Evolutionary conservation across 2,888 invertebrate species (phyloP).

Genomic region (Lutraria lutraria): DNA sequence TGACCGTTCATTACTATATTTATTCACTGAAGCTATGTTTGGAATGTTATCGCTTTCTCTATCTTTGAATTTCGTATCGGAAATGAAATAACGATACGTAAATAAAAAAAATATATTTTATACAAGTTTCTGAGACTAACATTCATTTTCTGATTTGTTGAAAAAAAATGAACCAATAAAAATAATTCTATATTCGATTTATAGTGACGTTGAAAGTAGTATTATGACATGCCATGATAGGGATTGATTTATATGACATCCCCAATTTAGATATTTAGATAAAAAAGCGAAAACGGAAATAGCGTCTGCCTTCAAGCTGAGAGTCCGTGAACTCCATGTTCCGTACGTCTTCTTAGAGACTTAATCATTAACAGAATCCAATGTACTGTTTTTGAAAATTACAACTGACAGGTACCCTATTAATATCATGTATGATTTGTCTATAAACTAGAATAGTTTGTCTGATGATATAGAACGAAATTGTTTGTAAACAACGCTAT

Average conservation of each 20-base stretch:
- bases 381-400: neutral
- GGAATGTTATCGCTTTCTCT: neutral
- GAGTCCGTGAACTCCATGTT: neutral
- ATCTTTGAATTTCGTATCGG: neutral
- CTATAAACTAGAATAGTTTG: neutral
- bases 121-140: neutral
- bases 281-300: neutral
- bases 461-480: neutral
- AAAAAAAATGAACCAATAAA: neutral
- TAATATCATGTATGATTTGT: neutral
- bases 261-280: conserved; percentile 17
- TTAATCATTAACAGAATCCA: neutral
- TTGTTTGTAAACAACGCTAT: neutral
- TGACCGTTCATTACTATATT: conserved; percentile 19
- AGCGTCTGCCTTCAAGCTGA: neutral
- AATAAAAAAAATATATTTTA: neutral
- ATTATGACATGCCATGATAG: neutral
- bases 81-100: neutral
- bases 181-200: neutral
- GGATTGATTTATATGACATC: neutral
- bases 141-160: neutral
- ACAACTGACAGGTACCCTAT: neutral
- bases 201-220: neutral
- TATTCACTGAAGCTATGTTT: conserved; percentile 10
- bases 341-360: neutral